Conservation (phyloP, 2,113 vertebrate species). For the Myotis brandtii region DNA sequence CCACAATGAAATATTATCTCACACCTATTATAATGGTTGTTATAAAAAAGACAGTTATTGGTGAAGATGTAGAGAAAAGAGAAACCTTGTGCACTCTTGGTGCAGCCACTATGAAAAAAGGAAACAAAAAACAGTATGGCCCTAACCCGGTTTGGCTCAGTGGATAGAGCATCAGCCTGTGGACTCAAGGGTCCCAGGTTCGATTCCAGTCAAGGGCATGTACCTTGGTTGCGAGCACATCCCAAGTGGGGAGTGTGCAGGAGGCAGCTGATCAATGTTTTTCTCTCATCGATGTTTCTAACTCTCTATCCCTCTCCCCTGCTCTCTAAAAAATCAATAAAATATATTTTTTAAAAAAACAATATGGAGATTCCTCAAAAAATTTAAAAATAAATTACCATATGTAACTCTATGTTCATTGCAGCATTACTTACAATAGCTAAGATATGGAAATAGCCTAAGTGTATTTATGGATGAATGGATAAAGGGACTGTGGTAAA, state of each 20-base stretch:
- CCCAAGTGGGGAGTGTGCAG: too few relatives aligned
- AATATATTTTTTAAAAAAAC: too few relatives aligned
- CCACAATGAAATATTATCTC: background rate
- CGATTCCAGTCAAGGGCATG: too few relatives aligned
- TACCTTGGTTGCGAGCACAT: too few relatives aligned
- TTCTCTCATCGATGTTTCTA: too few relatives aligned
- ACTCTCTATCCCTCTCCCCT: too few relatives aligned
- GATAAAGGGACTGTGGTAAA: background rate
- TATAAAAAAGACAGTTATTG: background rate
- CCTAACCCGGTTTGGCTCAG: too few relatives aligned
- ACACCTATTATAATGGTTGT: background rate
- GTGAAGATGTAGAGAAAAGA: background rate
- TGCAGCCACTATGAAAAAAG: background rate
- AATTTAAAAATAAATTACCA: background rate
- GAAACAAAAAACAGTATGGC: background rate
- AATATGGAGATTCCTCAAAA: background rate
- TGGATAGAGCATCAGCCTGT: too few relatives aligned
- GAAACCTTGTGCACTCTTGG: background rate
- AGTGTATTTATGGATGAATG: background rate
- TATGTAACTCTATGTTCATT: background rate
- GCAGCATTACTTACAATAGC: background rate
- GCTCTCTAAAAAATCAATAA: too few relatives aligned
- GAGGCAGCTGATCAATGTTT: too few relatives aligned
- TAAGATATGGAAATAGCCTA: background rate
- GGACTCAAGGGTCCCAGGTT: too few relatives aligned